phyloP scores from a whole-genome alignment of 2,797 vertebrate species.

The Alosa sapidissima region DNA sequence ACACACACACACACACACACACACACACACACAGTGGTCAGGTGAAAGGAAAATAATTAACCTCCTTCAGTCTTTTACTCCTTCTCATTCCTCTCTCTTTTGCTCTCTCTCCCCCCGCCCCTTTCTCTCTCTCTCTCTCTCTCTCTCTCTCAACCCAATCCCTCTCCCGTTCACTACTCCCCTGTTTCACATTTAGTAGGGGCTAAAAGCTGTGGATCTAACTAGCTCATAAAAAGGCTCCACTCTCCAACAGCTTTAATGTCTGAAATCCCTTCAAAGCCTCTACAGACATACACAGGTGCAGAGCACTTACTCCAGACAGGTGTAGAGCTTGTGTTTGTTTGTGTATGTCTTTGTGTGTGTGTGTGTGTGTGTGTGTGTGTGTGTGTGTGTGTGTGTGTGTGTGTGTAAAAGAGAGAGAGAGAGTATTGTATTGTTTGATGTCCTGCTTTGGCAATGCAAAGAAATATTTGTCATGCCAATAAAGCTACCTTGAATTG shows the following conservation, averaged over 20 bases:
- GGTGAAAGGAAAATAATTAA: not conserved
- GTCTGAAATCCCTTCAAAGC: not conserved
- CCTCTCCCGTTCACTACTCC: not conserved
- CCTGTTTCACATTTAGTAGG: not conserved
- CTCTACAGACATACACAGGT: not conserved
- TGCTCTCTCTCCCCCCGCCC: not conserved
- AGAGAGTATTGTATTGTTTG: too few relatives aligned
- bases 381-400: not conserved
- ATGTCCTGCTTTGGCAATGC: too few relatives aligned
- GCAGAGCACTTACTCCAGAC: not conserved
- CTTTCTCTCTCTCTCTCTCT: not conserved
- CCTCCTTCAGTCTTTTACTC: not conserved
- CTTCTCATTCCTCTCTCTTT: too few relatives aligned
- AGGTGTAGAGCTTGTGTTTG: not conserved
- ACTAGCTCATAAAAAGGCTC: not conserved
- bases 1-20: not conserved
- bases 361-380: not conserved
- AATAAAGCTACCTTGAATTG: too few relatives aligned
- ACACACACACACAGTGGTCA: not conserved
- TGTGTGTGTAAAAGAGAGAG: not conserved
- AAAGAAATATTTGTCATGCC: too few relatives aligned
- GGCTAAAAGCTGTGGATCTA: not conserved
- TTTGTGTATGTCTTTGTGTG: not conserved
- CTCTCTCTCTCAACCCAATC: not conserved
- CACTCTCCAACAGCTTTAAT: not conserved